These are phyloP conservation scores for Myiozetetes cayanensis DNA, from an alignment of 2,113 vertebrate genomes.

Conservation along the genomic window DNA sequence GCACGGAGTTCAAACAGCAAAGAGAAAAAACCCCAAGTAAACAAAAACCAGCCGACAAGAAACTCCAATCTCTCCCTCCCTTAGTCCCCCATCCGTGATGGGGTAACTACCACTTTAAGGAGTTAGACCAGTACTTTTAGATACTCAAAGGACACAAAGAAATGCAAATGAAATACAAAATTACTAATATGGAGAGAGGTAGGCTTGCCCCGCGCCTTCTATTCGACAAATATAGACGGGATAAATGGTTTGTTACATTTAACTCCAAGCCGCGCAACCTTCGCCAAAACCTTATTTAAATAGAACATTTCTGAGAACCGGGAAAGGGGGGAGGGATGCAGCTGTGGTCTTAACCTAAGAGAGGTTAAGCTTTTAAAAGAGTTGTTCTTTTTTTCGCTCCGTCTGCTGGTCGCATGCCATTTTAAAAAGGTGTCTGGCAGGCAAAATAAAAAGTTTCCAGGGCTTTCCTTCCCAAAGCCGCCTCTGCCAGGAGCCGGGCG, in stretches of 20 bases:
- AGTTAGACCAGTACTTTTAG: neutral
- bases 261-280: constrained; percentile 9
- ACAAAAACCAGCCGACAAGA: accelerated
- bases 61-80: neutral
- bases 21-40: neutral
- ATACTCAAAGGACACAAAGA: neutral
- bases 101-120: neutral
- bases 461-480: constrained; percentile 21
- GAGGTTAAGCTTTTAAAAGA: constrained; percentile 20
- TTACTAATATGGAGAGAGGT: neutral
- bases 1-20: neutral
- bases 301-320: constrained; percentile 2
- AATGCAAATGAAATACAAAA: neutral
- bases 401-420: constrained; percentile 55
- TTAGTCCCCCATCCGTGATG: neutral
- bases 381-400: neutral
- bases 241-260: constrained; percentile 11
- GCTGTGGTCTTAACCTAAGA: constrained; percentile 5
- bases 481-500: neutral
- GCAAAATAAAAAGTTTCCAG: constrained; percentile 59
- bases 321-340: neutral
- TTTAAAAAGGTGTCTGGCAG: constrained; percentile 40
- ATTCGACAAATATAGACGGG: constrained; percentile 23
- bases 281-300: constrained; percentile 40
- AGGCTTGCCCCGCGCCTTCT: neutral